A percentile compares a stretch with the other conserved stretches of the same genome.
Conservation (phyloP, 2,888 invertebrate genomes). For the Frankliniella intonsa region DNA sequence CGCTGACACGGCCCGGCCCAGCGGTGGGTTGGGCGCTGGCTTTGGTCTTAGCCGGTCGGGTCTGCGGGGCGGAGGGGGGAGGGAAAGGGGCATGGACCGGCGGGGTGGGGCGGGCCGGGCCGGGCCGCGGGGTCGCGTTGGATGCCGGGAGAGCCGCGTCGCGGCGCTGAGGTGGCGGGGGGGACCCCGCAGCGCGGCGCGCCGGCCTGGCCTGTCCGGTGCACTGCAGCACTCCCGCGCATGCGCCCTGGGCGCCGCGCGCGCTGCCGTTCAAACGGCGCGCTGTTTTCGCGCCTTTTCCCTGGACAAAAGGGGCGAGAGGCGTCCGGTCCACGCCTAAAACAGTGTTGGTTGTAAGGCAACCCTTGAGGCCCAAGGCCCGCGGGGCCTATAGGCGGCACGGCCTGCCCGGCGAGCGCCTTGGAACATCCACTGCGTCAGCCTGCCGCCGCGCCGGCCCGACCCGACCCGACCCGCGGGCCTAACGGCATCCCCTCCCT, state of each 20-base stretch:
- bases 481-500: too few relatives aligned
- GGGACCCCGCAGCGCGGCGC: slow-evolving; percentile 40
- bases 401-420: too few relatives aligned
- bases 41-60: not conserved
- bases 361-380: too few relatives aligned
- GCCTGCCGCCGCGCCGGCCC: slow-evolving; percentile 36
- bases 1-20: not conserved
- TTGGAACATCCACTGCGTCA: slow-evolving; percentile 32
- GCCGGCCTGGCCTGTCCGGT: slow-evolving; percentile 40
- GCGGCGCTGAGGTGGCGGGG: slow-evolving; percentile 35
- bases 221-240: slow-evolving; percentile 40
- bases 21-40: not conserved
- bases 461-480: too few relatives aligned
- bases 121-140: slow-evolving; percentile 11
- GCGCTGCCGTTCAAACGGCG: not conserved
- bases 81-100: not conserved
- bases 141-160: slow-evolving; percentile 8
- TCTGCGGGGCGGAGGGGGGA: not conserved
- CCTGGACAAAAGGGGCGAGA: not conserved
- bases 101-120: not conserved
- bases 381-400: too few relatives aligned
- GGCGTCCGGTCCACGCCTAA: slow-evolving; percentile 31
- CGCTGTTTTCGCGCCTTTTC: not conserved
- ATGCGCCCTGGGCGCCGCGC: slow-evolving; percentile 33
- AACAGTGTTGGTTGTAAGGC: slow-evolving; percentile 27